Base-by-base conservation (phyloP, 2,888 invertebrate genomes). In the Idaea aversata region DNA sequence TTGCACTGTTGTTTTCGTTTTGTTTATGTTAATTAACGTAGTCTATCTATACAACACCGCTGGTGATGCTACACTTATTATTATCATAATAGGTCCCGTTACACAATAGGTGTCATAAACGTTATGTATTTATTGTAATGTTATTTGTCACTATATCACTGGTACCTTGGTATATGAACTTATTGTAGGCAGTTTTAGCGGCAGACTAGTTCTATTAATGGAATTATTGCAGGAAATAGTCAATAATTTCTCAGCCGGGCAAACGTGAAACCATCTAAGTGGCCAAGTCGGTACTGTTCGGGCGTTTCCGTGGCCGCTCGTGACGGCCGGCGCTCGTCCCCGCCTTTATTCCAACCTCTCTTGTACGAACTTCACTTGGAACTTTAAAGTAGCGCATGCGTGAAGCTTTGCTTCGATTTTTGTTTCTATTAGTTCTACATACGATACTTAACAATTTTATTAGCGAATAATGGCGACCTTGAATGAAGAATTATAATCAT, bases 221-320 rank as follows among this genome's bases (percentile, higher is more conserved):
- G 75, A 77, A 86, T 85, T 86, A 82, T 80, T 78, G 78, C 79
- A 88, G 85, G 85, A 90, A 88, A 87, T 88, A 82, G 87, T 90
- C 88, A 91, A 91, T 92, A 89, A 84, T 78, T 80, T 77, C 77
- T 77, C 78, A 82, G 82, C 85, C 84, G 82, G 75, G 77, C 85
- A 77, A 82, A 82, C 87, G 91, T 87, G 82, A 81, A 76, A 79
- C 83, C 86, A 80, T 77, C 74, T 76, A 77, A 80, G 82, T 78
- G 80, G 81, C 78, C 74, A 76, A 74, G 78, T 91, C 91, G 92
- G 88, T 79, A 91, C 91, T 92, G 81, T 65, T 92, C 91, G 92
- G 88, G 57, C 65, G 72, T 82, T 80, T 87, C 81, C 92, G 92
- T 65, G 69, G 67, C 58, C 68, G 65, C 57, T 86, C 86, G 87